A percentile compares a stretch with the other conserved stretches of the same genome.
Evolutionary conservation across 2,113 vertebrate genomes (phyloP).

Genomic region (Pterocles gutturalis): DNA sequence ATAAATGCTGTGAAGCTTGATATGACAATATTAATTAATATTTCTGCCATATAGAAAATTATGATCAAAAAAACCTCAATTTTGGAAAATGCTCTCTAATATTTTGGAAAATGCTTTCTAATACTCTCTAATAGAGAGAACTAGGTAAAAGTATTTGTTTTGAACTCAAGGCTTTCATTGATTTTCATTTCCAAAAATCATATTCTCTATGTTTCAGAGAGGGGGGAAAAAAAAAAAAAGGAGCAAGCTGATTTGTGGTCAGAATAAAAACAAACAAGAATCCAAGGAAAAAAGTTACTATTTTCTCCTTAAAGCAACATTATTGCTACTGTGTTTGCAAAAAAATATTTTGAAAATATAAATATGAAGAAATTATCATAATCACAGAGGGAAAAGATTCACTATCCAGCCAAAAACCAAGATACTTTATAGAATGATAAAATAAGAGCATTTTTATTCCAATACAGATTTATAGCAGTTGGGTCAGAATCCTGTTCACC

Average conservation of each 20-base stretch:
- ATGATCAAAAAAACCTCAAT: accelerated
- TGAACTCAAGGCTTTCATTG: not conserved
- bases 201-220: not conserved
- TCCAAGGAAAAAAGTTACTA: not conserved
- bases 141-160: not conserved
- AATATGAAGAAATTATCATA: not conserved
- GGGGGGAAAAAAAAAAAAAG: not conserved
- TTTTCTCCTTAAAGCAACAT: not conserved
- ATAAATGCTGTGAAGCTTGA: not conserved
- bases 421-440: not conserved
- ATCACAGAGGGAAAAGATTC: not conserved
- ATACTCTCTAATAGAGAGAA: not conserved
- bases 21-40: not conserved
- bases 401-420: not conserved
- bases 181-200: not conserved
- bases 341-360: not conserved
- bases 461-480: not conserved
- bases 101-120: not conserved
- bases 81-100: not conserved
- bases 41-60: not conserved
- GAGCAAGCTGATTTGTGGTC: not conserved
- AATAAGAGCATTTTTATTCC: not conserved
- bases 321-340: not conserved
- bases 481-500: not conserved
- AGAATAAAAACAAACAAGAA: not conserved